Evolutionary conservation across 2,113 vertebrate genomes (phyloP).

Genomic region (Aphyosemion australe): DNA sequence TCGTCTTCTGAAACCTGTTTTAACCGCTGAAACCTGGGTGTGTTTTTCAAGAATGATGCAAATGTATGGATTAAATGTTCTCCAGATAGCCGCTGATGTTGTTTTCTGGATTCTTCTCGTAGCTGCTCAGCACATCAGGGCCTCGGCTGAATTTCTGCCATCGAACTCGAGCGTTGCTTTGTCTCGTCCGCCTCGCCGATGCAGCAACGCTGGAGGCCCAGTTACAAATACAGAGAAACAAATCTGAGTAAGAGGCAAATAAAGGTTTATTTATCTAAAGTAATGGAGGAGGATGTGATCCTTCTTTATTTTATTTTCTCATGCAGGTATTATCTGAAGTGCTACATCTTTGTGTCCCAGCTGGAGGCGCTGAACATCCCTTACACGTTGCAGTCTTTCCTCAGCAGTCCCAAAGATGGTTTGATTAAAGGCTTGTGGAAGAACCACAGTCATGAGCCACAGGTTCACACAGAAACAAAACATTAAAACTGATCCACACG

Average conservation of each 20-base stretch:
- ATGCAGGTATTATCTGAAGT: constrained; percentile 87
- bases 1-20: constrained; percentile 84
- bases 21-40: constrained; percentile 87
- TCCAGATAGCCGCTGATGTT: not conserved
- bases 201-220: constrained; percentile 82
- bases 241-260: constrained; percentile 83
- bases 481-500: not conserved
- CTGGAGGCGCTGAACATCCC: constrained; percentile 93
- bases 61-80: not conserved
- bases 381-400: constrained; percentile 90
- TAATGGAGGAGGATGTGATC: not conserved
- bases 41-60: constrained; percentile 42
- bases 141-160: constrained; percentile 88
- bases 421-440: constrained; percentile 97
- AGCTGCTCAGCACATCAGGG: constrained; percentile 82
- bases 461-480: constrained; percentile 66
- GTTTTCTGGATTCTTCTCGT: constrained; percentile 5
- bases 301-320: constrained; percentile 9
- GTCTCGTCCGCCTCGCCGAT: constrained; percentile 87
- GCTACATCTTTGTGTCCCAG: constrained; percentile 88
- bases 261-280: too few relatives aligned
- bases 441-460: constrained; percentile 93
- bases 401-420: constrained; percentile 92
- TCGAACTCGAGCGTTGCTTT: constrained; percentile 87
- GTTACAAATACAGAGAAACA: constrained; percentile 83